These are phyloP conservation scores for Morinoia aosen DNA, from an alignment of 2,888 invertebrate genomes.

Conservation along the genomic window DNA sequence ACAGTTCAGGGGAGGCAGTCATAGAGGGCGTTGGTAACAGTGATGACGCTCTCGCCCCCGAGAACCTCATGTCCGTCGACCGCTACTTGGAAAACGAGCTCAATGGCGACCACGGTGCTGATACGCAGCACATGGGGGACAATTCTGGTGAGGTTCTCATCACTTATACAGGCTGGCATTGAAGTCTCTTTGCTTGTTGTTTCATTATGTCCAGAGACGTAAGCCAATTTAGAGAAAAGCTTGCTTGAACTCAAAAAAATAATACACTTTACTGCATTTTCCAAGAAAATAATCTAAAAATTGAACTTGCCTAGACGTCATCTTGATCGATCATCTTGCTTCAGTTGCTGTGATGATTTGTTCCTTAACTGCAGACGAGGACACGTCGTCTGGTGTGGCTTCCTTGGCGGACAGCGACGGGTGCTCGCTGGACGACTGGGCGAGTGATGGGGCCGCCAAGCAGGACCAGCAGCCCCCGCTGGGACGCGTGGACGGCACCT, in stretches of 20 bases:
- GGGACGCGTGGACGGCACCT: not conserved
- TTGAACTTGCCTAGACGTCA: too few relatives aligned
- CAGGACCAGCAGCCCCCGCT: constrained; percentile 18
- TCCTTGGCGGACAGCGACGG: constrained; percentile 65
- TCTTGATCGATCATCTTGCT: too few relatives aligned
- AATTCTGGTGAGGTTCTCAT: not conserved
- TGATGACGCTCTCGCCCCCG: not conserved
- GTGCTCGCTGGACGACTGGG: constrained; percentile 63
- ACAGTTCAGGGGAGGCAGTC: not conserved
- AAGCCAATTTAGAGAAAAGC: not conserved
- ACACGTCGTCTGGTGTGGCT: constrained; percentile 66
- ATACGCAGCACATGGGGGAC: constrained; percentile 10
- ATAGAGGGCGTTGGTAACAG: not conserved
- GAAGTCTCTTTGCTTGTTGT: not conserved
- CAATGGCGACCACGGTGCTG: constrained; percentile 5
- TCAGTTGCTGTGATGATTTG: not conserved
- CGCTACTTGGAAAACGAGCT: constrained; percentile 36
- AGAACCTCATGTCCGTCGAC: constrained; percentile 40
- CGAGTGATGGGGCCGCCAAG: constrained; percentile 56
- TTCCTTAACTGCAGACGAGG: constrained; percentile 56
- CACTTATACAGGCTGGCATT: not conserved
- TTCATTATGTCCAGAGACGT: not conserved
- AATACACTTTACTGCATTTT: too few relatives aligned
- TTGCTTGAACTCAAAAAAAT: not conserved
- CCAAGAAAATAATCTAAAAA: too few relatives aligned